Evolutionary conservation across 2,888 invertebrate species (phyloP).

Genomic region (Hydriomena furcata): DNA sequence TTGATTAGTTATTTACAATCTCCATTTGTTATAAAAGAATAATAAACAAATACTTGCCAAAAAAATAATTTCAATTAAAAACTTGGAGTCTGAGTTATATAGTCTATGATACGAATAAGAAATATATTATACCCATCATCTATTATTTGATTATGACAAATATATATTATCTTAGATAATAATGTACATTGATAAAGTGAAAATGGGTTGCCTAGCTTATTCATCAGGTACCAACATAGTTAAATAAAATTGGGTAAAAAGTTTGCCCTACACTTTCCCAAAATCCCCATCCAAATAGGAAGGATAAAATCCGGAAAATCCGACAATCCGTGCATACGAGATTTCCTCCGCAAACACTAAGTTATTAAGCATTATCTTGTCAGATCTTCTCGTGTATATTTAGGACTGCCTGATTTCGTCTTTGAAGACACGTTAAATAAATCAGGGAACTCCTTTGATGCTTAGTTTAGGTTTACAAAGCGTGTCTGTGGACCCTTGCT

Average conservation of each 20-base stretch:
- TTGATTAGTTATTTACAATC: no score
- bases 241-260: slow-evolving; percentile 5
- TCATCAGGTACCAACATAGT: no score
- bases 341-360: slow-evolving; percentile 13
- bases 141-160: no score
- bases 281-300: background rate
- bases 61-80: no score
- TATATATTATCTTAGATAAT: no score
- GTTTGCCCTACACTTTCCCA: slow-evolving; percentile 1
- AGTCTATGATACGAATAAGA: no score
- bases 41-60: no score
- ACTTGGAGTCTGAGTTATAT: no score
- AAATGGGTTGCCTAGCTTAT: no score
- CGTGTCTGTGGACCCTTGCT: background rate
- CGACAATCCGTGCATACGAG: slow-evolving; percentile 5
- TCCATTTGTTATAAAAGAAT: no score
- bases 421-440: slow-evolving; percentile 30
- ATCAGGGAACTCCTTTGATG: slow-evolving; percentile 19
- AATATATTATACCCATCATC: no score
- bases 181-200: no score
- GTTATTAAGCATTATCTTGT: slow-evolving; percentile 21
- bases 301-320: background rate
- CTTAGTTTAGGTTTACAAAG: slow-evolving; percentile 8
- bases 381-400: slow-evolving; percentile 25
- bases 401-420: slow-evolving; percentile 26